Evolutionary conservation across 2,113 vertebrate genomes (phyloP).

Genomic region (Scalopus aquaticus): DNA sequence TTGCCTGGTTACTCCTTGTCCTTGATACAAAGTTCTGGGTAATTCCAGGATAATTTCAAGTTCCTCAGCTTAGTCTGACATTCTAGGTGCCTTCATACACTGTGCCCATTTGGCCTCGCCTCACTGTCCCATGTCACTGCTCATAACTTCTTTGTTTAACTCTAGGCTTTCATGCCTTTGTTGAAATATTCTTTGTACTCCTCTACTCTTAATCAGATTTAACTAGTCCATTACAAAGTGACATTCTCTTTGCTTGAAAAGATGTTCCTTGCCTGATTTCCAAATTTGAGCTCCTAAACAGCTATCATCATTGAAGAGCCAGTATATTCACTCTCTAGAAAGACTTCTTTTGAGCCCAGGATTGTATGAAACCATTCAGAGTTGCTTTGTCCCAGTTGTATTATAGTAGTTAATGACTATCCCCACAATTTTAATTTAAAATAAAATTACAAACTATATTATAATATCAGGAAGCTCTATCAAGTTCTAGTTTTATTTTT

Average conservation of each 20-base stretch:
- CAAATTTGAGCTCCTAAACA: not conserved
- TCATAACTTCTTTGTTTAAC: slow-evolving; percentile 17
- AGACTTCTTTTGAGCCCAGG: not conserved
- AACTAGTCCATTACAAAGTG: not conserved
- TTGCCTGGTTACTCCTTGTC: not conserved
- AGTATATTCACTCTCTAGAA: not conserved
- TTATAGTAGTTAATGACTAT: not conserved
- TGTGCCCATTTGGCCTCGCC: not conserved
- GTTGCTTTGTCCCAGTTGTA: not conserved
- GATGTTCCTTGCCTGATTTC: not conserved
- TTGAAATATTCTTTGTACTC: not conserved
- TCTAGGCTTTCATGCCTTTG: not conserved
- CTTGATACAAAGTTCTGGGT: not conserved
- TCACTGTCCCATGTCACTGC: not conserved
- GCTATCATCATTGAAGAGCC: not conserved
- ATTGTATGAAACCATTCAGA: slow-evolving; percentile 13
- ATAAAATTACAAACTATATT: slow-evolving; percentile 32
- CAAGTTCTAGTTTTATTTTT: slow-evolving; percentile 34
- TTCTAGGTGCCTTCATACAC: not conserved
- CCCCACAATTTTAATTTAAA: not conserved
- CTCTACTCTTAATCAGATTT: slow-evolving; percentile 11
- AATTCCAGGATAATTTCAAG: not conserved
- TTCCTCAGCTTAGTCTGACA: slow-evolving; percentile 10
- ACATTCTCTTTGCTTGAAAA: slow-evolving; percentile 49
- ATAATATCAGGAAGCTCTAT: not conserved